Conservation (phyloP, 1,140 invertebrate species). For the Bacillus rossius region DNA sequence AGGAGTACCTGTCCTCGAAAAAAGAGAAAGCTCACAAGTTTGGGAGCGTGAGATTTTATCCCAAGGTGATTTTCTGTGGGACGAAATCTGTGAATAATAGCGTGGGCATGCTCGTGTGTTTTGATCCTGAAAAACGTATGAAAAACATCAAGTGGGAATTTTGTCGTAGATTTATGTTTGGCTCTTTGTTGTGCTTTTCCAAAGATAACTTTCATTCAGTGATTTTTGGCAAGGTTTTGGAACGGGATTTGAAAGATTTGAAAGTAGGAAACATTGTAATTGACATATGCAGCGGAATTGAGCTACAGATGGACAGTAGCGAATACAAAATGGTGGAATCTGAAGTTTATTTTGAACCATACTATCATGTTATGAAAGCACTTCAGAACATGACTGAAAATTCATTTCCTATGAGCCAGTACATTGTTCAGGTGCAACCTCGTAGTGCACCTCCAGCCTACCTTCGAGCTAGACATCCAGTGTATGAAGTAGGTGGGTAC, state of each 20-base stretch:
- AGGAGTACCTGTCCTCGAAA: constrained; percentile 27
- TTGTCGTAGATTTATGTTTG: constrained; percentile 59
- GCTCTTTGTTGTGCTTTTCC: constrained; percentile 66
- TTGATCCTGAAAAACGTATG: constrained; percentile 16
- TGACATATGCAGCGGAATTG: constrained; percentile 24
- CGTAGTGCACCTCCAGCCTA: constrained; percentile 20
- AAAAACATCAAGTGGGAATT: constrained; percentile 32
- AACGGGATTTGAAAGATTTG: constrained; percentile 46
- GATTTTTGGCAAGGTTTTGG: constrained; percentile 57
- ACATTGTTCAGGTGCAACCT: constrained; percentile 25
- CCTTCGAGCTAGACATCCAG: not conserved
- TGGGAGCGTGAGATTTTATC: constrained; percentile 31
- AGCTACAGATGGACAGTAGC: constrained; percentile 36
- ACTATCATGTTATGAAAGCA: constrained; percentile 26
- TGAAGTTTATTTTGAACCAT: constrained; percentile 37
- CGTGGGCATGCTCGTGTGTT: constrained; percentile 9
- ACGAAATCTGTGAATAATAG: constrained; percentile 26
- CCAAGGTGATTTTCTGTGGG: constrained; percentile 25
- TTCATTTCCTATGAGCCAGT: constrained; percentile 30
- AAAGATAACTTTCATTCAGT: constrained; percentile 58
- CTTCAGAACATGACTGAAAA: constrained; percentile 23
- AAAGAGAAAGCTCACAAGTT: constrained; percentile 17
- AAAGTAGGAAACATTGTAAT: constrained; percentile 11
- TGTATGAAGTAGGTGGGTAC: constrained; percentile 1
- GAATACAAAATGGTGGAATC: constrained; percentile 57